Evolutionary conservation across 2,888 invertebrate species (phyloP).

Genomic region (Toxonevra muliebris): DNA sequence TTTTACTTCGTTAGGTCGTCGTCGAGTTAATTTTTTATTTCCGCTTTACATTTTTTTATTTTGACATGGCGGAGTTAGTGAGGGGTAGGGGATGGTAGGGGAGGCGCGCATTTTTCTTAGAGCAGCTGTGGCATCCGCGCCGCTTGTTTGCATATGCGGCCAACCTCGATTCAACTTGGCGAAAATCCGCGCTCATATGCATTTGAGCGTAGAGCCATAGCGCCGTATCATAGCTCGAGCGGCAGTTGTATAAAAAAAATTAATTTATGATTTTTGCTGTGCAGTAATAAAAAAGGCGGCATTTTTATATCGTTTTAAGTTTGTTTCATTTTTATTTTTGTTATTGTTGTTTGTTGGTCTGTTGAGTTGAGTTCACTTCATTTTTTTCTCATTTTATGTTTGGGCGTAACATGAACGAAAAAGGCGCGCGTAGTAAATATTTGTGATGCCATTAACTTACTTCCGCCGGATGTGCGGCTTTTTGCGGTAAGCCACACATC

Average conservation of each 20-base stretch:
- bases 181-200: background rate
- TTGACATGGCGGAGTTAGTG: conserved; percentile 1
- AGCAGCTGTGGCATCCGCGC: conserved; percentile 6
- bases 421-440: background rate
- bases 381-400: conserved; percentile 15
- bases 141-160: conserved; percentile 6
- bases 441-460: conserved; percentile 19
- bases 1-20: background rate
- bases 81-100: conserved; percentile 1
- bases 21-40: background rate
- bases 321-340: background rate
- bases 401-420: background rate
- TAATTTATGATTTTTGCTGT: conserved; percentile 31
- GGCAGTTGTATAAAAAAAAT: conserved; percentile 25
- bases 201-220: background rate
- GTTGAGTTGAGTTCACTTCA: background rate
- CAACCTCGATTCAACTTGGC: background rate
- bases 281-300: conserved; percentile 21
- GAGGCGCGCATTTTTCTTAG: conserved; percentile 1
- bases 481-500: conserved; percentile 27
- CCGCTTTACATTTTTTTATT: background rate
- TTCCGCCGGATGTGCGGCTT: conserved; percentile 26
- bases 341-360: background rate
- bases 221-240: background rate
- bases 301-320: conserved; percentile 13